Conservation (phyloP, 2,888 invertebrate species). For the Agrochola circellaris region DNA sequence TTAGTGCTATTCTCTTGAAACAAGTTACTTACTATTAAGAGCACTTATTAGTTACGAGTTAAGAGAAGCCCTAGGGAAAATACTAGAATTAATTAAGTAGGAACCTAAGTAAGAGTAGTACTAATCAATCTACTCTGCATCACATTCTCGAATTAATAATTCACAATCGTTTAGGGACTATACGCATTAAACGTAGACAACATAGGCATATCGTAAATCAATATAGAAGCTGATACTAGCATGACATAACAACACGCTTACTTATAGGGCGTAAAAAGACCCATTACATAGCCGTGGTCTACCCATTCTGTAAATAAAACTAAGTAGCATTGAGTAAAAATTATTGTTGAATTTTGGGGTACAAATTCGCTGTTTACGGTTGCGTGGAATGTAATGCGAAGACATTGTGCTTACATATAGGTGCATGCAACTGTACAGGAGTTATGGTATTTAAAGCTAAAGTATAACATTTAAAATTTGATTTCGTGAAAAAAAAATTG, state of each 20-base stretch:
- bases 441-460: too few relatives aligned
- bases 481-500: too few relatives aligned
- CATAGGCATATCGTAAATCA: background rate
- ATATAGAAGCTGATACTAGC: background rate
- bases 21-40: slow-evolving; percentile 10
- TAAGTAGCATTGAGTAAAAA: too few relatives aligned
- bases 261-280: background rate
- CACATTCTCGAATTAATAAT: slow-evolving; percentile 11
- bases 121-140: background rate
- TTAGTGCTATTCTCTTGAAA: background rate
- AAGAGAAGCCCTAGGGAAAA: slow-evolving; percentile 15
- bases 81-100: slow-evolving; percentile 10
- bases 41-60: background rate
- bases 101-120: background rate
- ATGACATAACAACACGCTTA: background rate
- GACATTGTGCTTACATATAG: too few relatives aligned
- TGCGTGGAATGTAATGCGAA: too few relatives aligned
- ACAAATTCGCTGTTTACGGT: too few relatives aligned
- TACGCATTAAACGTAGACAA: background rate
- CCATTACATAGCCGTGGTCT: background rate
- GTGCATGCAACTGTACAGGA: too few relatives aligned
- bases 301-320: too few relatives aligned
- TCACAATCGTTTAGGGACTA: background rate
- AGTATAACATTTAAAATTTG: too few relatives aligned
- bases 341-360: too few relatives aligned